Base-by-base conservation (phyloP, 1,140 invertebrate species). In the Odontomachus brunneus region DNA sequence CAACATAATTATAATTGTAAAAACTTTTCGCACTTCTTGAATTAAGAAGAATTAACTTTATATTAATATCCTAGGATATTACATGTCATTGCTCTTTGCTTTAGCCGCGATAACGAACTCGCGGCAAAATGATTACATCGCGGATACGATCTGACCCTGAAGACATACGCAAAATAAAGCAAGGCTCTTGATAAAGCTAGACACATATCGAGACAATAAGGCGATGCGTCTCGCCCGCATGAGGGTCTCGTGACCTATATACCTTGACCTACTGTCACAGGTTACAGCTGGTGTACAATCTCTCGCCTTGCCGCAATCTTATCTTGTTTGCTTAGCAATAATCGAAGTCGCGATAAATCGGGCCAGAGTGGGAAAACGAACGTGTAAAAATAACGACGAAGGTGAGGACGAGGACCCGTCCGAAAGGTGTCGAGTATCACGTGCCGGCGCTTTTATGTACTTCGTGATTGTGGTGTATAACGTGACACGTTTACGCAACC, bases 161-260 rank as follows among this genome's bases (percentile, higher is more conserved):
- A 73, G 82, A 90, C 89, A 72, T 53, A 33, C 78, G 72, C 80
- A 86, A 86, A 89, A 84, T 89, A 88, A 92, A 90, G 87, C 91
- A 92, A 92, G 91, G 89, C 81, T 91, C 60, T 33, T 83, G 90
- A 92, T 92, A 91, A 91, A 74, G 62, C 88, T 86, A 88, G 83
- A 85, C 76, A 90, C 83, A 85, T 62, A 65, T 83, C 62, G 85
- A 90, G 86, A 90, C 89, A 91, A 91, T 89, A 86, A 91, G 89
- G 83, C 85, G 87, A 90, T 90, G 89, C 80, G 76, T 86, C 89
- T 83, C 71, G 84, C 93, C 93, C 93, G 93, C 93, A 94, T 94
- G 93, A 93, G 93, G 93, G 93, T 92, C 89, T 84, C 85, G 82
- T 93, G 90, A 90, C 91, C 92, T 67, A 94, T 90, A 93, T 93